Conservation (phyloP, 1,140 invertebrate species). For the Helicoverpa armigera region DNA sequence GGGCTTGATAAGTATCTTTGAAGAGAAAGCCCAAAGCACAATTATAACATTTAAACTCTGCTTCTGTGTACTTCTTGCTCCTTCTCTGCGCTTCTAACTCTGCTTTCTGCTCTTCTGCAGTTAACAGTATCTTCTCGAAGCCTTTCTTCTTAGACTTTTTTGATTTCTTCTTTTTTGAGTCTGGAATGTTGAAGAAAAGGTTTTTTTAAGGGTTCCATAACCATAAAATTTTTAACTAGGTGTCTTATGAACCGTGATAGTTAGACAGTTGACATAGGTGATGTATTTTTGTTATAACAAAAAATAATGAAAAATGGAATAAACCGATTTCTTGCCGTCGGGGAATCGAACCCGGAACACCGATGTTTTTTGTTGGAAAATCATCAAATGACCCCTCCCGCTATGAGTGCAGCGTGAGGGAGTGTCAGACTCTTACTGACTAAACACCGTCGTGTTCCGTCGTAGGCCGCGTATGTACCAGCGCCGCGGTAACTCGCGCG, state of each 20-base stretch:
- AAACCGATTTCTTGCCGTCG: too few species aligned
- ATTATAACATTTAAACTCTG: conserved; percentile 81
- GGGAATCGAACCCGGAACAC: too few species aligned
- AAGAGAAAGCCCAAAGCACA: conserved; percentile 79
- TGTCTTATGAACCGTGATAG: neutral
- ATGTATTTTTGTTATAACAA: too few species aligned
- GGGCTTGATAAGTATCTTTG: conserved; percentile 79
- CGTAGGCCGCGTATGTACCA: too few species aligned
- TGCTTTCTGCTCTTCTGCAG: conserved; percentile 78
- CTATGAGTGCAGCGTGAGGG: too few species aligned
- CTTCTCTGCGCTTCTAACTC: conserved; percentile 76
- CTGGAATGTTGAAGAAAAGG: neutral
- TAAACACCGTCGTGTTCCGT: too few species aligned
- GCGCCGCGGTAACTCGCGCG: too few species aligned
- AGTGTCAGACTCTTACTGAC: too few species aligned
- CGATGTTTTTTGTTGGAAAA: too few species aligned
- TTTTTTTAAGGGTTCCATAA: neutral
- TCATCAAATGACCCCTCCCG: too few species aligned
- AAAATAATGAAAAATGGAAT: too few species aligned
- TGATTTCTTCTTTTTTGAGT: conserved; percentile 42
- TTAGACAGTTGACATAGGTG: neutral
- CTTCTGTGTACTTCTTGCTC: conserved; percentile 76
- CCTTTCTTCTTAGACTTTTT: conserved; percentile 62
- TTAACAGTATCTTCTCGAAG: conserved; percentile 69
- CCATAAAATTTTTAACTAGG: neutral